Evolutionary conservation across 2,888 invertebrate genomes (phyloP).

Genomic region (Chydorus sphaericus): DNA sequence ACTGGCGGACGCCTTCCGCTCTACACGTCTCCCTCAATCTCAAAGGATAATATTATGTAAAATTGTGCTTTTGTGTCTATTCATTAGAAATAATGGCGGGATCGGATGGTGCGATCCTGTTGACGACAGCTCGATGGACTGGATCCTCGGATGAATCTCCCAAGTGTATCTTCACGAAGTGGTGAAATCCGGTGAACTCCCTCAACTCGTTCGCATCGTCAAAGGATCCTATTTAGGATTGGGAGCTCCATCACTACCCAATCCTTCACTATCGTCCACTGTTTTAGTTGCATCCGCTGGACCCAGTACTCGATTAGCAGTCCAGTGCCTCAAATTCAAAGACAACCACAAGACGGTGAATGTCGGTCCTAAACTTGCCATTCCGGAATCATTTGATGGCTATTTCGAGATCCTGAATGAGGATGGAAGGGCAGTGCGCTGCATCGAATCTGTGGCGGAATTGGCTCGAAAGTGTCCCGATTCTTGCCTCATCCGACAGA

Average conservation of each 20-base stretch:
- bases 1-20: neutral
- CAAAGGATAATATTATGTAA: too few species aligned
- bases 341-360: constrained; percentile 63
- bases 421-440: constrained; percentile 77
- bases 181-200: constrained; percentile 49
- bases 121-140: constrained; percentile 62
- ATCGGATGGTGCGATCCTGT: constrained; percentile 77
- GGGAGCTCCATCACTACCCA: constrained; percentile 74
- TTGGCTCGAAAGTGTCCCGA: constrained; percentile 40
- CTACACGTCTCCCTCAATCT: neutral
- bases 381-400: constrained; percentile 79
- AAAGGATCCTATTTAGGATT: constrained; percentile 87
- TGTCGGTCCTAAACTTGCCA: constrained; percentile 66
- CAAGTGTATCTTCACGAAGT: constrained; percentile 49
- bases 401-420: constrained; percentile 89
- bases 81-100: constrained; percentile 48
- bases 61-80: too few species aligned
- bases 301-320: constrained; percentile 64
- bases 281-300: constrained; percentile 73
- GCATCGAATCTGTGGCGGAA: constrained; percentile 76
- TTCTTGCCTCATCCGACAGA: constrained; percentile 58
- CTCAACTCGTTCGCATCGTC: constrained; percentile 76
- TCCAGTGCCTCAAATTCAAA: constrained; percentile 57
- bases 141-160: constrained; percentile 28
- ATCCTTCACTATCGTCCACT: constrained; percentile 71